These are phyloP conservation scores for Herpetotheres cachinnans DNA, from an alignment of 2,113 vertebrate species.

Conservation along the genomic window DNA sequence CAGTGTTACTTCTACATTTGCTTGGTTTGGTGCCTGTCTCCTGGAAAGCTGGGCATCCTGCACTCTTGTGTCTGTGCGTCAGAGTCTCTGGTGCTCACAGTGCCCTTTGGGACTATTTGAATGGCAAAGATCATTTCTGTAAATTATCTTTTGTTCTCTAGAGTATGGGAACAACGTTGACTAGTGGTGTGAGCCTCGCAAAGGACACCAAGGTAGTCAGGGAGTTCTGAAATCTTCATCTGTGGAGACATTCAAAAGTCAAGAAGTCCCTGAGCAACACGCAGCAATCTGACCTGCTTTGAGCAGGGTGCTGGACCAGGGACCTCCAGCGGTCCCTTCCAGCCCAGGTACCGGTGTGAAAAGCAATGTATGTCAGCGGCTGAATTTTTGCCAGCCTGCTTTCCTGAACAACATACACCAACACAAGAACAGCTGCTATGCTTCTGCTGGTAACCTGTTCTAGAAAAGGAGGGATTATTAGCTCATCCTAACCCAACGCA, in stretches of 20 bases:
- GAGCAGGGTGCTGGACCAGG: not conserved
- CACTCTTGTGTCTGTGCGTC: not conserved
- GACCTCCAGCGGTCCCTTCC: not conserved
- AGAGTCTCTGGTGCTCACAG: fast-evolving
- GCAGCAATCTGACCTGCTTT: not conserved
- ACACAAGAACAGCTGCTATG: not conserved
- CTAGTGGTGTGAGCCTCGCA: not conserved
- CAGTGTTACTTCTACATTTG: not conserved
- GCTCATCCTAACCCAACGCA: not conserved
- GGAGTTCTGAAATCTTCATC: not conserved
- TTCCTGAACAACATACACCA: not conserved
- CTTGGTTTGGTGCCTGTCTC: not conserved
- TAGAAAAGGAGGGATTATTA: not conserved
- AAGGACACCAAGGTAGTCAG: not conserved
- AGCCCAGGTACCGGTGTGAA: not conserved
- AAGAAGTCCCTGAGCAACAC: not conserved
- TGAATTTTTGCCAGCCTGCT: not conserved
- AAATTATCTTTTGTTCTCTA: not conserved
- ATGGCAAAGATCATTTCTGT: not conserved
- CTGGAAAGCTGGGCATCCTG: not conserved
- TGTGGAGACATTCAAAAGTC: not conserved
- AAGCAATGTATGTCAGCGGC: not conserved
- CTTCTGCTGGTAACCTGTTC: not conserved
- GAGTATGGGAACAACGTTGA: not conserved
- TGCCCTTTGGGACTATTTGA: not conserved